These are phyloP conservation scores for Loxodonta africana DNA, from an alignment of 2,113 vertebrate genomes.

Conservation along the genomic window DNA sequence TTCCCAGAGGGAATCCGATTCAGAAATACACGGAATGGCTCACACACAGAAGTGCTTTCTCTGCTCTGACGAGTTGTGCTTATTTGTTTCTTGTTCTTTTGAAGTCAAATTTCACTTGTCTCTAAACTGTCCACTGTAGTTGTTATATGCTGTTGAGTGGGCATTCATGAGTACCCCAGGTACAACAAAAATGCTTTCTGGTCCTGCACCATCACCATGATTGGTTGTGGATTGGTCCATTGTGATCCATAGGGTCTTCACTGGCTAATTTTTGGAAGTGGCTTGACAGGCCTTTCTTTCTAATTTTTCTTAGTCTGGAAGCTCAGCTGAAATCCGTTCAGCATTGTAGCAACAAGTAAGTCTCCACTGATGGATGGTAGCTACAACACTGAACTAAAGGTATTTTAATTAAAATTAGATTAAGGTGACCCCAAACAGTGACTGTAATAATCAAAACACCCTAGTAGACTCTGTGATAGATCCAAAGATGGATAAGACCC, in stretches of 20 bases:
- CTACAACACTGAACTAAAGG: not conserved
- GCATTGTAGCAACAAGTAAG: not conserved
- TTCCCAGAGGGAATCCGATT: slow-evolving; percentile 53
- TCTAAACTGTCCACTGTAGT: not conserved
- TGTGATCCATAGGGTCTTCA: not conserved
- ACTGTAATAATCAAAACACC: not conserved
- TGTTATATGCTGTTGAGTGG: not conserved
- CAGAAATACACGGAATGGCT: slow-evolving; percentile 67
- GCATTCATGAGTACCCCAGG: not conserved
- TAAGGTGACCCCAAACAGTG: not conserved
- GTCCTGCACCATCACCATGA: not conserved
- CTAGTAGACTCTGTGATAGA: not conserved
- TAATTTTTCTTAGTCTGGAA: not conserved
- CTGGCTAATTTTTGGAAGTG: not conserved
- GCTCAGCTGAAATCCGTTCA: not conserved
- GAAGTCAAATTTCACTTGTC: slow-evolving; percentile 70
- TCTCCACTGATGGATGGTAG: not conserved
- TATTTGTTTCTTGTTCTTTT: slow-evolving; percentile 24
- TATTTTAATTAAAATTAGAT: not conserved
- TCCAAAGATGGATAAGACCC: no score
- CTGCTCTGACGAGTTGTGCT: slow-evolving; percentile 61
- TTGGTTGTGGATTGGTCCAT: not conserved
- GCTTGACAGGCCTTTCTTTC: not conserved
- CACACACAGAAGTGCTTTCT: not conserved
- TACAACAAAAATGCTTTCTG: not conserved